phyloP scores from a whole-genome alignment of 23 tunicate species.

The Oikopleura vanhoeffeni region DNA sequence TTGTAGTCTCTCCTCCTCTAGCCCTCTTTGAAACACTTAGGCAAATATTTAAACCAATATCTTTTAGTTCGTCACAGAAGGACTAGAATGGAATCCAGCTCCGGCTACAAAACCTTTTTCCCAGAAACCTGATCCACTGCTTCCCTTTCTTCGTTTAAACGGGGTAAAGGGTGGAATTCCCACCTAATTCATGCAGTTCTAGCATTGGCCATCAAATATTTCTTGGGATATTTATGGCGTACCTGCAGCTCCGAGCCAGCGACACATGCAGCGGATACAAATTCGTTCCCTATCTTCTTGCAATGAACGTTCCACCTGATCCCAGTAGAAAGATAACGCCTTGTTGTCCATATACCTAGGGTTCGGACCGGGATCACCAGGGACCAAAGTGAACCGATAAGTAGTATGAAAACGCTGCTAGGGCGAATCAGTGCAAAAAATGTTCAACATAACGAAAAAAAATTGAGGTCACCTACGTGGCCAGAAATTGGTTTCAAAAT shows the following conservation, averaged over 20 bases:
- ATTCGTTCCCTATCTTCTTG: not conserved
- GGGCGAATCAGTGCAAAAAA: too few species aligned
- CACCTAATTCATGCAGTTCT: not conserved
- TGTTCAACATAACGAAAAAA: too few species aligned
- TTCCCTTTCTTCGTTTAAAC: not conserved
- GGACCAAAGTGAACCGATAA: too few species aligned
- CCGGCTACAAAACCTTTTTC: not conserved
- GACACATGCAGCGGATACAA: not conserved
- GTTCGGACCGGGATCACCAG: too few species aligned
- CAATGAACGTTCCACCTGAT: not conserved
- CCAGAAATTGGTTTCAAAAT: too few species aligned
- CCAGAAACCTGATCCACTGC: not conserved
- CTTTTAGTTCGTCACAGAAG: too few species aligned
- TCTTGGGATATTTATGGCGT: not conserved
- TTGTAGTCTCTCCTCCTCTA: too few species aligned
- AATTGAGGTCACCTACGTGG: too few species aligned
- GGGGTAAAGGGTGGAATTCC: too few species aligned
- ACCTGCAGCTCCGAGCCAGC: not conserved
- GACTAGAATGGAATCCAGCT: not conserved
- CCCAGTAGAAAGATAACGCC: not conserved
- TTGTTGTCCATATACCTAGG: not conserved
- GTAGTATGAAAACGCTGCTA: too few species aligned
- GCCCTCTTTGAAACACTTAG: not conserved
- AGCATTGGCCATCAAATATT: not conserved
- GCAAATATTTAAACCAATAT: not conserved